Conservation (phyloP, 2,797 vertebrate species). For the Pogonophryne albipinna region DNA sequence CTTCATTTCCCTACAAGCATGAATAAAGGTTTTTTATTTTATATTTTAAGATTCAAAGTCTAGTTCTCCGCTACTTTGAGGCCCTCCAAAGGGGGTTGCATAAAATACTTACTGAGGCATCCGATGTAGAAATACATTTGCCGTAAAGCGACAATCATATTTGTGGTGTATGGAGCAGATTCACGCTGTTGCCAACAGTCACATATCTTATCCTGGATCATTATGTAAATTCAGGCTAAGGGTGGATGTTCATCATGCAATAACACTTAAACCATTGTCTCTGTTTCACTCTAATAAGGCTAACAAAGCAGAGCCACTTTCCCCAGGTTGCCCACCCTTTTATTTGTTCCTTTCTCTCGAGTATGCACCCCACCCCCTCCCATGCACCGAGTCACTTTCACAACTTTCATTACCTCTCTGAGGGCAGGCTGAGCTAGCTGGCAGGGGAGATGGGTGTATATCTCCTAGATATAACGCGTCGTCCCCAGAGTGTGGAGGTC, state of each 20-base stretch:
- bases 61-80: too few species aligned
- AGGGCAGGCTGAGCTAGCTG: conserved; percentile 65
- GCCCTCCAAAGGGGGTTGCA: not conserved
- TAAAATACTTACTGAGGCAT: not conserved
- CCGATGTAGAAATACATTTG: not conserved
- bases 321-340: conserved; percentile 52
- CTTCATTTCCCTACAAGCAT: too few species aligned
- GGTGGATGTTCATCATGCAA: conserved; percentile 7
- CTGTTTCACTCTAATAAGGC: conserved; percentile 38
- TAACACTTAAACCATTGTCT: conserved; percentile 26
- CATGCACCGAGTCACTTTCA: conserved; percentile 57
- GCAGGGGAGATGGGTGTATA: conserved; percentile 69
- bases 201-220: conserved; percentile 24
- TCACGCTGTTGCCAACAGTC: not conserved
- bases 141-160: not conserved
- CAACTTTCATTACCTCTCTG: conserved; percentile 82
- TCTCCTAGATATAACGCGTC: conserved; percentile 73
- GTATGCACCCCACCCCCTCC: conserved; percentile 12
- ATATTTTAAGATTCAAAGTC: too few species aligned
- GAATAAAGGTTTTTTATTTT: too few species aligned
- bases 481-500: conserved; percentile 80
- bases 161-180: conserved; percentile 2
- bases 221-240: conserved; percentile 35
- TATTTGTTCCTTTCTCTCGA: not conserved
- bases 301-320: conserved; percentile 69